These are phyloP conservation scores for Aramus guarauna DNA, from an alignment of 2,113 vertebrate genomes.

Conservation along the genomic window DNA sequence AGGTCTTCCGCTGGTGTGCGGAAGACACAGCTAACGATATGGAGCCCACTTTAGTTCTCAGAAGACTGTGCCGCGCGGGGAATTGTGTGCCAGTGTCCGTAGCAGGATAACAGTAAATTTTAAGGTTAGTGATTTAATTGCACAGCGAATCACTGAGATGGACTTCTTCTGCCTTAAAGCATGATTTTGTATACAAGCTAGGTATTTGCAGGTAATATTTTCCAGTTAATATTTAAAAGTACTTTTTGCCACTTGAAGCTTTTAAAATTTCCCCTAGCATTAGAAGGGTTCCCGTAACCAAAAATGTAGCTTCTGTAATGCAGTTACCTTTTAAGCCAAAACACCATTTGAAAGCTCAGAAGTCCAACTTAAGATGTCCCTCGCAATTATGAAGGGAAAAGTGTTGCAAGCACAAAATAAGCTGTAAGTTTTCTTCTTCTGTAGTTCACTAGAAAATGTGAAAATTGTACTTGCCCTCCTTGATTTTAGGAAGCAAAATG, in stretches of 20 bases:
- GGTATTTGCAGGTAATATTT: neutral
- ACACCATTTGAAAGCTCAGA: neutral
- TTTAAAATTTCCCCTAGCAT: neutral
- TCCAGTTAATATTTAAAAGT: neutral
- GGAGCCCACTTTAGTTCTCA: neutral
- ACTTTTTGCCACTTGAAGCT: neutral
- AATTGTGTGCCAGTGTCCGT: neutral
- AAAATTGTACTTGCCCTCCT: neutral
- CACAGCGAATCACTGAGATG: neutral
- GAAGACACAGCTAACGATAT: neutral
- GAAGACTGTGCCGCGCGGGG: neutral
- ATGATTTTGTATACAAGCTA: neutral
- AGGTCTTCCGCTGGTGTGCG: neutral
- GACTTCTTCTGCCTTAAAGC: neutral
- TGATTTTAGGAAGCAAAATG: constrained; percentile 80
- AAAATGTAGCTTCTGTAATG: neutral
- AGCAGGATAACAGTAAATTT: neutral
- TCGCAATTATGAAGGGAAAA: neutral
- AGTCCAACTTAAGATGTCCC: neutral
- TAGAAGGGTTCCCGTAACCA: neutral
- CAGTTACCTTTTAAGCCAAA: neutral
- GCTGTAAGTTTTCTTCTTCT: neutral
- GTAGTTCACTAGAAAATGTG: neutral
- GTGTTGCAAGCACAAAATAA: neutral
- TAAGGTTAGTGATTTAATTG: neutral